These are phyloP conservation scores for Gastrophysa polygoni DNA, from an alignment of 2,888 invertebrate species.

Conservation along the genomic window DNA sequence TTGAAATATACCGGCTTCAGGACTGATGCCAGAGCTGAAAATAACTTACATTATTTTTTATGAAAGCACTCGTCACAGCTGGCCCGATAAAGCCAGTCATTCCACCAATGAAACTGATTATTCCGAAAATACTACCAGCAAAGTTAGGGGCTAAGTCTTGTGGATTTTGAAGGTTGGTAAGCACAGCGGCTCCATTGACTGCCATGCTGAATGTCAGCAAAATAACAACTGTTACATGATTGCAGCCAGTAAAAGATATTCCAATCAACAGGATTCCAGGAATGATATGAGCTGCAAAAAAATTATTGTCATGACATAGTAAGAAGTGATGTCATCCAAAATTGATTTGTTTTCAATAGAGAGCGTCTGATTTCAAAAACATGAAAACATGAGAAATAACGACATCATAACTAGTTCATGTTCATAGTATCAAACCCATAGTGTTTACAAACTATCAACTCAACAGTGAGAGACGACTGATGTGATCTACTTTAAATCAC, in stretches of 20 bases:
- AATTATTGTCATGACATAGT: neutral
- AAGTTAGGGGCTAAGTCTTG: constrained; percentile 49
- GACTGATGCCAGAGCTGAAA: neutral
- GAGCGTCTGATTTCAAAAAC: too few relatives aligned
- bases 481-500: too few relatives aligned
- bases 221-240: constrained; percentile 34
- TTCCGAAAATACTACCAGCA: constrained; percentile 46
- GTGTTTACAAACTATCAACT: too few relatives aligned
- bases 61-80: constrained; percentile 38
- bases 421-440: too few relatives aligned
- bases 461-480: too few relatives aligned
- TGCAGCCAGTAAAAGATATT: constrained; percentile 40
- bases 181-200: constrained; percentile 46
- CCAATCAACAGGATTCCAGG: constrained; percentile 59
- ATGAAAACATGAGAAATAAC: too few relatives aligned
- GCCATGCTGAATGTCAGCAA: constrained; percentile 42
- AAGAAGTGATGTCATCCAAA: too few relatives aligned
- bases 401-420: too few relatives aligned
- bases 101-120: constrained; percentile 45
- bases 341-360: too few relatives aligned
- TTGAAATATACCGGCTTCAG: too few relatives aligned
- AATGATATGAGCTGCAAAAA: constrained; percentile 57
- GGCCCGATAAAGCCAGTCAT: constrained; percentile 46
- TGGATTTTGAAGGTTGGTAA: constrained; percentile 44
- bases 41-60: constrained; percentile 34